Conservation (phyloP, 1,140 invertebrate species). For the Choristoneura fumiferana region DNA sequence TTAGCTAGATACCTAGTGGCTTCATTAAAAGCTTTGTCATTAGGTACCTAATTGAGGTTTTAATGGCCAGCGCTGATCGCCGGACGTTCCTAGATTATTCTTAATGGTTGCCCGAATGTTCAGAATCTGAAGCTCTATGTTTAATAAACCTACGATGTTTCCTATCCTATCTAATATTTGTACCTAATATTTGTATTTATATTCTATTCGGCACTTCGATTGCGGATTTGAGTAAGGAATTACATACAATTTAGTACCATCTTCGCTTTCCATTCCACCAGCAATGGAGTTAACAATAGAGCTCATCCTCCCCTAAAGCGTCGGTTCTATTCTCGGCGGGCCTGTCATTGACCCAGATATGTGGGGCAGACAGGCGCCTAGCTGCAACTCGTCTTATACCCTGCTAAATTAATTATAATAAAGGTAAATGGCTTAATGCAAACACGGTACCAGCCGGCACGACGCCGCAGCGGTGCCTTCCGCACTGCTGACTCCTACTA, state of each 20-base stretch:
- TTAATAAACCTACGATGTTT: neutral
- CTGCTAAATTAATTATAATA: conserved; percentile 55
- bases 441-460: conserved; percentile 26
- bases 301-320: conserved; percentile 48
- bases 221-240: no score
- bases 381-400: conserved; percentile 40
- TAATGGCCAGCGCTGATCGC: conserved; percentile 8
- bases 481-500: neutral
- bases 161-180: no score
- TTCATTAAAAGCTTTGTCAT: conserved; percentile 6
- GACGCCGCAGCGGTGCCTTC: neutral
- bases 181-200: no score
- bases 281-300: conserved; percentile 46
- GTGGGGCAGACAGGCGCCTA: conserved; percentile 35
- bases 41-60: conserved; percentile 4
- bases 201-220: no score
- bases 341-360: conserved; percentile 62
- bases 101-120: neutral
- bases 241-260: neutral
- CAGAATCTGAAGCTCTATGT: neutral
- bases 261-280: conserved; percentile 2
- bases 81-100: conserved; percentile 9
- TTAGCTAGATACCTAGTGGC: neutral
- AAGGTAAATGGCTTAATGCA: conserved; percentile 52
- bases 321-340: conserved; percentile 53